Conservation (phyloP, 2,888 invertebrate genomes). For the Hydroisotoma schaefferi region DNA sequence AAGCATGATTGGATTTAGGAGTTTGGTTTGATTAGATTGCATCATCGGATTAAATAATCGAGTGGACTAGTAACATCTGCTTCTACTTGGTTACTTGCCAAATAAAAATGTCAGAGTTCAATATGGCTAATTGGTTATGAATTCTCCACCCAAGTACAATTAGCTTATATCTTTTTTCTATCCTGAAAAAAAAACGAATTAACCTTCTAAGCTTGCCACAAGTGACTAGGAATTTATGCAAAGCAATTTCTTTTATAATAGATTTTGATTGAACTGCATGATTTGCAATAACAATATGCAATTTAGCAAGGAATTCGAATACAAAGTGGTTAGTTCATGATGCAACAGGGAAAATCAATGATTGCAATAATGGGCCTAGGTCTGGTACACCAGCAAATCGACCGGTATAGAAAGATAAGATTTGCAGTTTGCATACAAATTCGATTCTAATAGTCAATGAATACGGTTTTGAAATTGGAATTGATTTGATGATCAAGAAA, state of each 20-base stretch:
- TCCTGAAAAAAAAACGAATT: too few relatives aligned
- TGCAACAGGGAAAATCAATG: not conserved
- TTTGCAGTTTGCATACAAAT: not conserved
- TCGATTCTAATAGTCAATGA: not conserved
- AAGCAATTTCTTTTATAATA: not conserved
- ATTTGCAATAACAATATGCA: conserved; percentile 6
- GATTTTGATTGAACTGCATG: not conserved
- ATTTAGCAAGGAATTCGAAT: not conserved
- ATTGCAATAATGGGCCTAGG: not conserved
- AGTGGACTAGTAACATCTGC: too few relatives aligned
- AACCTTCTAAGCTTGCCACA: too few relatives aligned
- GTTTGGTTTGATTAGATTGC: too few relatives aligned
- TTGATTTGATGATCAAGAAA: too few relatives aligned
- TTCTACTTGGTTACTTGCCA: too few relatives aligned
- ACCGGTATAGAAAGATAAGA: not conserved
- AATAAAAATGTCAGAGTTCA: too few relatives aligned
- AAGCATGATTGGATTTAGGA: too few relatives aligned
- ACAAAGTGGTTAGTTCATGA: not conserved
- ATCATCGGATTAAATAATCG: too few relatives aligned
- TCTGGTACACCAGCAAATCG: not conserved
- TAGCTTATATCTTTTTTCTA: too few relatives aligned
- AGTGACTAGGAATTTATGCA: not conserved
- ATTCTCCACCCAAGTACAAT: too few relatives aligned
- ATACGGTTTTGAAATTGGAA: not conserved
- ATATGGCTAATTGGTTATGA: too few relatives aligned